Evolutionary conservation across 2,888 invertebrate species (phyloP), one percentile per base, ranked within the genome.

Genomic region (Syrphus vitripennis): DNA sequence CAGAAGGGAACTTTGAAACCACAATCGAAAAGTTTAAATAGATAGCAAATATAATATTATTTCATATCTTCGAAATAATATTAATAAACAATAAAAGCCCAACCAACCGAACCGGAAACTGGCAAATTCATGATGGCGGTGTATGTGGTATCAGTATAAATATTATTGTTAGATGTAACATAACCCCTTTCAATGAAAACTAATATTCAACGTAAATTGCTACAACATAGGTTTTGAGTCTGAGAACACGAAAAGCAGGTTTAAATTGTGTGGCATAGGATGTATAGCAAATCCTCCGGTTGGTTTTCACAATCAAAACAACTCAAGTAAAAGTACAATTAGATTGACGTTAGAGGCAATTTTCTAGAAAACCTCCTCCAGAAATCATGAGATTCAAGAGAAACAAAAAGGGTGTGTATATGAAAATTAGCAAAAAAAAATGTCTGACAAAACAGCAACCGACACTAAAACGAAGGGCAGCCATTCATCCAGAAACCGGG

Each of bases 321-420:
- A 84, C 76, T 80, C 65, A 81, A 84, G 84, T 84, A 84, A 84
- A 84, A 84, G 76, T 80, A 80, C 84, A 84, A 84, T 84, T 80
- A 84, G 71, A 84, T 84, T 77, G 81, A 65, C 69, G 75, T 84
- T 81, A 61, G 75, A 84, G 72, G 80, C 84, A 76, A 77, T 84
- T 80, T 76, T 69, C 50, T 61, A 61, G 67, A 71, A 67, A 67
- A 45, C 69, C 53, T 76, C 55, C 76, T 76, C 21, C 53, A 71
- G 76, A 67, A 76, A 19, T 55, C 42, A 45, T 72, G 31, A 55
- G 42, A 26, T 45, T 19, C 50, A 61, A 26, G 12, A 34, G n/a
- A n/a, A n/a, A 16, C 29, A 34, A 45, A 76, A 34, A 21, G 40
- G 29, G 48, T 31, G 19, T 40, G 14, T 1, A 48, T 5, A 19